Percentiles rank a stretch among this genome's conserved stretches.
phyloP scores from a whole-genome alignment of 2,888 invertebrate genomes.

The Leistus spinibarbis region DNA sequence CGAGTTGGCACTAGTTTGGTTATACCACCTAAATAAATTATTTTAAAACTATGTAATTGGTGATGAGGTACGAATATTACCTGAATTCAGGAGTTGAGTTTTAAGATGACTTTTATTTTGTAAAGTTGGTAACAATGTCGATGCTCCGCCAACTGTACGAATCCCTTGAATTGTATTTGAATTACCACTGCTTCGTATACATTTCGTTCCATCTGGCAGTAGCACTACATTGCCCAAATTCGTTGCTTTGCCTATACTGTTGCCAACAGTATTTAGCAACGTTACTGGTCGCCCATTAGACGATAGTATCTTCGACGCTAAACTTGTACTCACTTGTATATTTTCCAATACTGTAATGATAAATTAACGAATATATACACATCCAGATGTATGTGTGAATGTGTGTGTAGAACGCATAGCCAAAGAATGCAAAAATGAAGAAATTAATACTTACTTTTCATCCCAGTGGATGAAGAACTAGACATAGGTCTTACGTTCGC shows the following conservation, averaged over 20 bases:
- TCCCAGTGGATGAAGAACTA: constrained; percentile 44
- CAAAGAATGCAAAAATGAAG: not conserved
- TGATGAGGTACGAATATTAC: not conserved
- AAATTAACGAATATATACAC: not conserved
- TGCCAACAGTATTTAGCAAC: constrained; percentile 47
- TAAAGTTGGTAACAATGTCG: constrained; percentile 11
- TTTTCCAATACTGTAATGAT: constrained; percentile 53
- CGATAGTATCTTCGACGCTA: constrained; percentile 48
- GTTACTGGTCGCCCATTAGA: constrained; percentile 50
- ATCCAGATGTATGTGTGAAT: too few relatives aligned
- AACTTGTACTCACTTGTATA: constrained; percentile 49
- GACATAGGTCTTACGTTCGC: constrained; percentile 44
- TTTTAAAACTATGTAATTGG: not conserved
- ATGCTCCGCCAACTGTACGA: constrained; percentile 10
- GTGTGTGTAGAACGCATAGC: not conserved
- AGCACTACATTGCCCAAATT: constrained; percentile 50
- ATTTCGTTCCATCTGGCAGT: constrained; percentile 51
- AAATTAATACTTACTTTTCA: constrained; percentile 48
- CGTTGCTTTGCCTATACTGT: constrained; percentile 28
- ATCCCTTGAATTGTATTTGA: not conserved
- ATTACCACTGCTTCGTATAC: constrained; percentile 16
- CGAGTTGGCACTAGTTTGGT: constrained; percentile 49
- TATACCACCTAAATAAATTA: constrained; percentile 33
- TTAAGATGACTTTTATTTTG: not conserved
- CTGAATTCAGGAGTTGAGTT: not conserved